These are phyloP conservation scores for Danio albolineatus DNA, from an alignment of 2,797 vertebrate genomes.

Conservation along the genomic window DNA sequence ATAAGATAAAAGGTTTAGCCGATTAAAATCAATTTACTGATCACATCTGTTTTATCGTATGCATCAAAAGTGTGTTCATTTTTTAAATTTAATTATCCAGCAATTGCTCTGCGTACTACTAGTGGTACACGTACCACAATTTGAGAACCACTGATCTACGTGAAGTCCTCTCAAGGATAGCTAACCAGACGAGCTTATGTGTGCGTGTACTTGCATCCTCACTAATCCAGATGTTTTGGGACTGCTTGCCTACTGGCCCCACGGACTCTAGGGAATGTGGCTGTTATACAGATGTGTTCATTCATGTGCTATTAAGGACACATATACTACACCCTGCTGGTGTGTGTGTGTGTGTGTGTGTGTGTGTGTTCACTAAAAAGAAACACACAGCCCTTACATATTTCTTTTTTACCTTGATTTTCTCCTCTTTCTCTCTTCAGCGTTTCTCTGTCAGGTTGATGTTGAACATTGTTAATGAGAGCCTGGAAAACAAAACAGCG, in stretches of 20 bases:
- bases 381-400: neutral
- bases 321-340: conserved; percentile 15
- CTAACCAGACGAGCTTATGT: too few relatives aligned
- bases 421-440: conserved; percentile 1
- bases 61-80: too few relatives aligned
- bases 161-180: too few relatives aligned
- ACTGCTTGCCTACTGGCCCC: conserved; percentile 20
- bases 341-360: conserved; percentile 11
- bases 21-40: too few relatives aligned
- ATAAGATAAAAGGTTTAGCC: too few relatives aligned
- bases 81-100: too few relatives aligned
- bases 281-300: conserved; percentile 57
- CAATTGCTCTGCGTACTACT: too few relatives aligned
- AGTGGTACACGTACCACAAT: too few relatives aligned
- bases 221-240: conserved; percentile 41
- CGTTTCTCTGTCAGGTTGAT: conserved; percentile 20
- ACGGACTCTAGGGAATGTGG: conserved; percentile 31
- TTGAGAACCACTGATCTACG: too few relatives aligned
- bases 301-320: conserved; percentile 28
- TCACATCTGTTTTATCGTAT: too few relatives aligned
- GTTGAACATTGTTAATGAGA: conserved; percentile 30
- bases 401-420: neutral
- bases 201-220: neutral
- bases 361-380: conserved; percentile 1
- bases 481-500: conserved; percentile 4